These are phyloP conservation scores for Rhinophrynus dorsalis DNA, from an alignment of 2,797 vertebrate species.

Conservation along the genomic window DNA sequence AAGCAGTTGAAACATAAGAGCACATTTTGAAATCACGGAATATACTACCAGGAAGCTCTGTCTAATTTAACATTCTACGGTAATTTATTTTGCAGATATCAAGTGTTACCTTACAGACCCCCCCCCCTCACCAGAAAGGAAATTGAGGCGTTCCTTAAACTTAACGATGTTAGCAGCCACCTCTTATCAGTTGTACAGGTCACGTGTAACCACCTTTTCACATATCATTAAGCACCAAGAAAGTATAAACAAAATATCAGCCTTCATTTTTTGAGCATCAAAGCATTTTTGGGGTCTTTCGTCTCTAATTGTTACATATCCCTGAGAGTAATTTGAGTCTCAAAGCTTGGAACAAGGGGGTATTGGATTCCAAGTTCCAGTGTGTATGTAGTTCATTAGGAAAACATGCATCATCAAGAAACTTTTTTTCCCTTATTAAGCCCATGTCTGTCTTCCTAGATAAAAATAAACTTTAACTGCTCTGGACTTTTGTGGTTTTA, in stretches of 20 bases:
- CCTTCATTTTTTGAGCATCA: conserved; percentile 1
- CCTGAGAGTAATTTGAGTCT: neutral
- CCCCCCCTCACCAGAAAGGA: neutral
- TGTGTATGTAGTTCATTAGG: neutral
- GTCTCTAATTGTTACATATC: neutral
- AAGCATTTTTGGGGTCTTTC: conserved; percentile 4
- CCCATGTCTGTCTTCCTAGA: neutral
- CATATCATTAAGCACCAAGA: conserved; percentile 1
- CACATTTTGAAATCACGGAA: neutral
- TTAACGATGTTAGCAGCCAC: neutral
- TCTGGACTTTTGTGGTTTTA: neutral
- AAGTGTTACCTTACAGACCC: neutral
- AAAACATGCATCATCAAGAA: neutral
- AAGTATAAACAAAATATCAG: neutral
- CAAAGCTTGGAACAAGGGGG: neutral
- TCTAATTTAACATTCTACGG: neutral
- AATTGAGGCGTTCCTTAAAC: neutral
- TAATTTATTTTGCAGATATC: neutral
- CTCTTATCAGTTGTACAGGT: neutral
- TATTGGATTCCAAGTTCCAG: neutral
- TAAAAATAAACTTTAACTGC: neutral
- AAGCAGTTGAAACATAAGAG: neutral
- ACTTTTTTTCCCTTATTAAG: neutral
- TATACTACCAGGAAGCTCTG: neutral
- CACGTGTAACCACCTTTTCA: conserved; percentile 1